Base-by-base conservation (phyloP, 2,113 vertebrate genomes). In the Aptenodytes patagonicus region DNA sequence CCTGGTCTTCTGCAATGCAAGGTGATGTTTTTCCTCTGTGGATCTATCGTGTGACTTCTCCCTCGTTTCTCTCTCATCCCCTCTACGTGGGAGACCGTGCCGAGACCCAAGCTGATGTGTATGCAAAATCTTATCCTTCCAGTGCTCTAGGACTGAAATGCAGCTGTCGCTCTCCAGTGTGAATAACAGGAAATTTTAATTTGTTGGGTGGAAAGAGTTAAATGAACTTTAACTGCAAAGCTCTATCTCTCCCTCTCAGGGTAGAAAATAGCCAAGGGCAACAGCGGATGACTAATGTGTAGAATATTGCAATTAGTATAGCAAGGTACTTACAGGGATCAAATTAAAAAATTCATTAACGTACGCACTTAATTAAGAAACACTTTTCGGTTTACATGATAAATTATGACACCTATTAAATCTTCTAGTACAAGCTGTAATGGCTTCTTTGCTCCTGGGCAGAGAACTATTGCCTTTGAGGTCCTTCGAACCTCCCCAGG, bases 271-370 rank as follows among this genome's bases (percentile, higher is more conserved):
- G 99, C 99, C 99, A 99, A 99, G 99, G 99, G 99, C 99, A 99
- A 99, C 98, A 99, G 99, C 98, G 98, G 99, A 99, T 99, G 99
- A 99, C 99, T 99, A 99, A 99, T 99, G 99, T 99, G 99, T 99
- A 99, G 99, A 99, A 99, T 99, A 99, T 99, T 99, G 99, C 99
- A 99, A 99, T 99, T 99, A 99, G 99, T 99, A 99, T 99, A 99
- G 99, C 99, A 99, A 99, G 99, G 99, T 99, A 99, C 99, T 99
- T 99, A 99, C 99, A 99, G 99, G 99, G 99, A 99, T 99, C 99
- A 99, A 99, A 99, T 99, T 99, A 99, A 99, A 99, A 99, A 99
- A 99, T 99, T 99, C 99, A 99, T 99, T 99, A 99, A 99, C 98
- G 98, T 97, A 98, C 98, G 96, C 99, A 99, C 99, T 99, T 99